Conservation (phyloP, 2,113 vertebrate species). For the cattle (Bos taurus) region ARS-UCD2.0 NC_037332.1:29326001-29326500, state of each 20-base stretch:
- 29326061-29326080: conserved; percentile 9
- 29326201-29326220: background rate
- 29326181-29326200: background rate
- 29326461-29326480: conserved; percentile 31
- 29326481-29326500: conserved; percentile 22
- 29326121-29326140: background rate
- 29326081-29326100: background rate
- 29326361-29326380: background rate
- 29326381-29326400: conserved; percentile 10
- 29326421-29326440: conserved; percentile 6
- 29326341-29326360: background rate
- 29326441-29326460: conserved; percentile 33
- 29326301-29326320: background rate
- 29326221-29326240: background rate
- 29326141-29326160: background rate
- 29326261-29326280: background rate
- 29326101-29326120: background rate
- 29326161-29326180: background rate
- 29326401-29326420: background rate
- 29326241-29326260: background rate
- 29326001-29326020: background rate
- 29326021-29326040: background rate
- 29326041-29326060: background rate
- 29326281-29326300: background rate
- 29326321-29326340: background rate